Evolutionary conservation across 2,797 vertebrate genomes (phyloP).

Genomic region (Pangasius krempfi): DNA sequence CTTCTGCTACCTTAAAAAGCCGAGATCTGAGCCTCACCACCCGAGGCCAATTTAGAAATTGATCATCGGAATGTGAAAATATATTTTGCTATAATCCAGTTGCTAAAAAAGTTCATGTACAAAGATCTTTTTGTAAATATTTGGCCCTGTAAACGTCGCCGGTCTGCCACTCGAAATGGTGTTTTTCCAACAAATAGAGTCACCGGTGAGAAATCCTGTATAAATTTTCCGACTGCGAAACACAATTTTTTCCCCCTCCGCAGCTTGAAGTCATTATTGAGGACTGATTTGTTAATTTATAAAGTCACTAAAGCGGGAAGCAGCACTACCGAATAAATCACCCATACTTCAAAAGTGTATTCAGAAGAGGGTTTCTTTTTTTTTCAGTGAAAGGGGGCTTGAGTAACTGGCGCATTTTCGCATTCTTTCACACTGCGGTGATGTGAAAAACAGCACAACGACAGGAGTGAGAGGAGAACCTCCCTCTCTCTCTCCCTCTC

Average conservation of each 20-base stretch:
- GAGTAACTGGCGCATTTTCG: conserved; percentile 57
- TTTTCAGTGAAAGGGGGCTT: conserved; percentile 31
- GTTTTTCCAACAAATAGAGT: conserved; percentile 68
- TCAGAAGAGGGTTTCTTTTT: background rate
- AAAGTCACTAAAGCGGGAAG: conserved; percentile 73
- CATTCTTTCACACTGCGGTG: conserved; percentile 60
- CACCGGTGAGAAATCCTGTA: conserved; percentile 53
- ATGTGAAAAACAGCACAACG: conserved; percentile 60
- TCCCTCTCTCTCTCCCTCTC: conserved; percentile 53
- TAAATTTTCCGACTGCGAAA: conserved; percentile 68
- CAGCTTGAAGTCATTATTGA: conserved; percentile 72
- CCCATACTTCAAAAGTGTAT: conserved; percentile 60
- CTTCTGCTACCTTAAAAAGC: conserved; percentile 10
- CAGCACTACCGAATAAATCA: conserved; percentile 73
- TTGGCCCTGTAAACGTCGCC: conserved; percentile 60
- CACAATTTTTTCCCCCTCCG: conserved; percentile 53
- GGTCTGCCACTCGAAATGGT: conserved; percentile 32
- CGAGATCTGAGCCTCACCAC: background rate
- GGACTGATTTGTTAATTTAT: conserved; percentile 70
- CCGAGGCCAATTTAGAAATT: background rate
- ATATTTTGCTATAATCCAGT: conserved; percentile 30
- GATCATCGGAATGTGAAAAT: conserved; percentile 29
- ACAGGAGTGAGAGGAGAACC: conserved; percentile 24
- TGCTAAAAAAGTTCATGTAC: conserved; percentile 28
- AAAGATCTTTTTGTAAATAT: conserved; percentile 53